A percentile compares a stretch with the other conserved stretches of the same genome.
Conservation (phyloP, 2,797 vertebrate genomes). For the Philypnodon macrostomus region DNA sequence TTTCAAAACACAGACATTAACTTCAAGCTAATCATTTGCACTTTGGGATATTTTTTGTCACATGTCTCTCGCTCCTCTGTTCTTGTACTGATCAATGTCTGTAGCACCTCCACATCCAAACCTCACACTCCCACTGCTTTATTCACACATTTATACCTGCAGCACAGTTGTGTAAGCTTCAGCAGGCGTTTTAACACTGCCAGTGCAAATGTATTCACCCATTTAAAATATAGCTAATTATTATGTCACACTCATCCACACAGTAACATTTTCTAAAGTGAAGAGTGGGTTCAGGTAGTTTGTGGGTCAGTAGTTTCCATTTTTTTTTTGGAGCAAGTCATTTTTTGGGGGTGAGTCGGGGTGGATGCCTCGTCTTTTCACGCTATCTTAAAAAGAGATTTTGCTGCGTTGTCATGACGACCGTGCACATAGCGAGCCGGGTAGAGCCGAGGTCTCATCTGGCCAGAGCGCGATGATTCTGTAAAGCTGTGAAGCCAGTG, state of each 20-base stretch:
- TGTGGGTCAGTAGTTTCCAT: too few relatives aligned
- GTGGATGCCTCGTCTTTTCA: constrained; percentile 24
- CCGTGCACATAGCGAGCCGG: constrained; percentile 49
- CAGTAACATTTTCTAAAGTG: constrained; percentile 22
- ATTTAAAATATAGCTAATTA: not conserved
- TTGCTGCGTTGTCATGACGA: constrained; percentile 72
- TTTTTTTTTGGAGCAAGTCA: constrained; percentile 31
- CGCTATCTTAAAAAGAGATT: constrained; percentile 58
- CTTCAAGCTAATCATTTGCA: too few relatives aligned
- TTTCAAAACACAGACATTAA: too few relatives aligned
- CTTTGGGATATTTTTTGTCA: not conserved
- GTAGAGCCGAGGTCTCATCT: constrained; percentile 60
- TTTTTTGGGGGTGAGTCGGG: constrained; percentile 27
- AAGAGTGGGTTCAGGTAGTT: too few relatives aligned
- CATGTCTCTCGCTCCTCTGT: constrained; percentile 2
- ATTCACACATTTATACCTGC: constrained; percentile 24
- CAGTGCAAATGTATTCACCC: constrained; percentile 10
- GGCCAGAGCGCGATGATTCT: constrained; percentile 48
- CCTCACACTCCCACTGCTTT: constrained; percentile 1
- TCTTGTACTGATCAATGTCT: constrained; percentile 1
- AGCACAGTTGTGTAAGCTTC: constrained; percentile 16
- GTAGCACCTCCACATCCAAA: not conserved
- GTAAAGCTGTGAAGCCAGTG: constrained; percentile 36
- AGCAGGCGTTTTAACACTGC: constrained; percentile 5
- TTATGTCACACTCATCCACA: constrained; percentile 11